Percentiles rank a stretch among this genome's conserved stretches.
Conservation (phyloP, 2,888 invertebrate genomes). For the Dynastes tityus region DNA sequence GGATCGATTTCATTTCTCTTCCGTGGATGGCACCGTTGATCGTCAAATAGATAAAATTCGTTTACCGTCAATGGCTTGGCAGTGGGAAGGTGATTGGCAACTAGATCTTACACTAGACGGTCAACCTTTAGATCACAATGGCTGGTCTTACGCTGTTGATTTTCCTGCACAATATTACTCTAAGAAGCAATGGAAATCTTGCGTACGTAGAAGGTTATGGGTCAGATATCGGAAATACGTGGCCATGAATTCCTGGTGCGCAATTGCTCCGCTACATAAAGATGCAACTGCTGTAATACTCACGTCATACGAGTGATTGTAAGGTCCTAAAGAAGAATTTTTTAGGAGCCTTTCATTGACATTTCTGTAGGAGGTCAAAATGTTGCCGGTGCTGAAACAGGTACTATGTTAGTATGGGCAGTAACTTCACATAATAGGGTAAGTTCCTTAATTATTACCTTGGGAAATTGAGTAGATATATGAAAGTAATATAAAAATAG, state of each 20-base stretch:
- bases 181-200: constrained; percentile 91
- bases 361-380: constrained; percentile 89
- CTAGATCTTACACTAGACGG: constrained; percentile 88
- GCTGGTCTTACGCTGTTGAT: constrained; percentile 95
- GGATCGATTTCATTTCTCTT: constrained; percentile 90
- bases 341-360: constrained; percentile 92
- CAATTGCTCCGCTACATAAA: constrained; percentile 89
- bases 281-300: constrained; percentile 82
- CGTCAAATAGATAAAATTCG: constrained; percentile 86
- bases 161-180: constrained; percentile 88
- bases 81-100: constrained; percentile 97
- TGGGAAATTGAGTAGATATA: too few species aligned
- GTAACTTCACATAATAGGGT: constrained; percentile 93
- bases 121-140: constrained; percentile 90
- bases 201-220: constrained; percentile 92
- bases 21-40: constrained; percentile 85
- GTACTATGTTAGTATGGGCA: constrained; percentile 90
- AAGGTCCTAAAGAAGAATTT: constrained; percentile 50
- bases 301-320: background rate
- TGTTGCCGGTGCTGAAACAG: constrained; percentile 83
- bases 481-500: too few species aligned
- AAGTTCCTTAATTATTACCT: constrained; percentile 54
- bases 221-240: constrained; percentile 89
- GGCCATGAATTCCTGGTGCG: constrained; percentile 94
- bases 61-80: constrained; percentile 95